Evolutionary conservation across 2,888 invertebrate genomes (phyloP).

Genomic region (Campoplex capitator): DNA sequence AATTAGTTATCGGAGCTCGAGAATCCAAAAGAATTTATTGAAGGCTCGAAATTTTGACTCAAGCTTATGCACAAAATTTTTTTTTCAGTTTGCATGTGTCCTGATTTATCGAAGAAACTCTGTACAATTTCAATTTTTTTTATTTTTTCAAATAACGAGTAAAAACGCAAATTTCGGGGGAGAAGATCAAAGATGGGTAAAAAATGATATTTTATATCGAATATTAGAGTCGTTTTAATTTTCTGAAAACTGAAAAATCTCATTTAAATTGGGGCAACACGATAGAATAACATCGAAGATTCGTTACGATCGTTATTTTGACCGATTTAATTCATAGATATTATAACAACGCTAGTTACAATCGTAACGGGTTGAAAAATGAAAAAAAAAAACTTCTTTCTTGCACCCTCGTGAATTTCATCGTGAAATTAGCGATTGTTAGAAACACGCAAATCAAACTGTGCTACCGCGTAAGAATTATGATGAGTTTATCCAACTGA

Average conservation of each 20-base stretch:
- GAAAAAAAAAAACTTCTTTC: conserved; percentile 31
- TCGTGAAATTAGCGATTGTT: conserved; percentile 54
- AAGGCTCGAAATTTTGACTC: neutral
- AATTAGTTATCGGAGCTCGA: neutral
- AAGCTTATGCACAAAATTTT: neutral
- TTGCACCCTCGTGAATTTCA: conserved; percentile 65
- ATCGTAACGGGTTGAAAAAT: conserved; percentile 5
- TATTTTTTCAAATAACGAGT: neutral
- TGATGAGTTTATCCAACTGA: neutral
- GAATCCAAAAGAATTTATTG: neutral
- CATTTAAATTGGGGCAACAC: neutral
- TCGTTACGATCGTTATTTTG: neutral
- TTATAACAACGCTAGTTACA: conserved; percentile 24
- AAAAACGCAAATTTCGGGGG: neutral
- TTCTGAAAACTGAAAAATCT: neutral
- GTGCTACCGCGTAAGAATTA: neutral
- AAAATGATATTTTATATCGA: neutral
- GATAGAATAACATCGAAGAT: neutral
- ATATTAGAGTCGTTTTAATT: neutral
- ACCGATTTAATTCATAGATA: conserved; percentile 10
- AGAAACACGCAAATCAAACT: neutral
- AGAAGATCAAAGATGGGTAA: neutral
- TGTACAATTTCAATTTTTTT: too few relatives aligned
- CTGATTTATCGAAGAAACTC: neutral
- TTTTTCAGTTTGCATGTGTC: neutral